phyloP scores from a whole-genome alignment of 2,113 vertebrate species.

The Mola mola region DNA sequence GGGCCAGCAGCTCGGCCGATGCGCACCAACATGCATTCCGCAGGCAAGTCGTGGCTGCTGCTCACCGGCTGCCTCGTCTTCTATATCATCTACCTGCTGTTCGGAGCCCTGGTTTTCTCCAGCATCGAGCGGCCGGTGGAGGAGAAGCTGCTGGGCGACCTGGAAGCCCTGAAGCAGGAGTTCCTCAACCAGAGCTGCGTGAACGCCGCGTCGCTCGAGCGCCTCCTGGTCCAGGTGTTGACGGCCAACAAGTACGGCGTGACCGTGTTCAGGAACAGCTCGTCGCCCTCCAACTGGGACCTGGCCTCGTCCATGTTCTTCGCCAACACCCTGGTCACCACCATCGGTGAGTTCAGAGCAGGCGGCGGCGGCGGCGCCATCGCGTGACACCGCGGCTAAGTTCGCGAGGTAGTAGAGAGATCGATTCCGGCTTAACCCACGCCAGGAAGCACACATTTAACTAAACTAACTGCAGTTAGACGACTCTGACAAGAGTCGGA shows the following conservation, averaged over 20 bases:
- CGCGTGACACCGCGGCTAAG: too few species aligned
- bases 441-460: too few species aligned
- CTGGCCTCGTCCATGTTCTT: conserved; percentile 90
- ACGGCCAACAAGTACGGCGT: conserved; percentile 86
- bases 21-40: conserved; percentile 59
- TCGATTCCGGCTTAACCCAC: too few species aligned
- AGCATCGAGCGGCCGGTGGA: conserved; percentile 88
- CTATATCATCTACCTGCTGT: conserved; percentile 84
- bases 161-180: conserved; percentile 77
- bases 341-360: conserved; percentile 84
- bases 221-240: conserved; percentile 81
- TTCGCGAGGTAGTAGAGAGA: too few species aligned
- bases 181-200: conserved; percentile 87
- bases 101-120: conserved; percentile 88
- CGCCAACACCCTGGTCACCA: conserved; percentile 91
- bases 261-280: conserved; percentile 77
- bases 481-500: too few species aligned
- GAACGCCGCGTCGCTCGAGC: conserved; percentile 79
- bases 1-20: conserved; percentile 2
- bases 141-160: conserved; percentile 78
- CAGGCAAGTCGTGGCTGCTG: conserved; percentile 71
- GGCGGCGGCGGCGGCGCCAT: background rate
- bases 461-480: too few species aligned
- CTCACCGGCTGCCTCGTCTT: conserved; percentile 70
- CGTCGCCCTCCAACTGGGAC: conserved; percentile 82